These are phyloP conservation scores for Poecilia gillii DNA, from an alignment of 2,797 vertebrate genomes.

Conservation along the genomic window DNA sequence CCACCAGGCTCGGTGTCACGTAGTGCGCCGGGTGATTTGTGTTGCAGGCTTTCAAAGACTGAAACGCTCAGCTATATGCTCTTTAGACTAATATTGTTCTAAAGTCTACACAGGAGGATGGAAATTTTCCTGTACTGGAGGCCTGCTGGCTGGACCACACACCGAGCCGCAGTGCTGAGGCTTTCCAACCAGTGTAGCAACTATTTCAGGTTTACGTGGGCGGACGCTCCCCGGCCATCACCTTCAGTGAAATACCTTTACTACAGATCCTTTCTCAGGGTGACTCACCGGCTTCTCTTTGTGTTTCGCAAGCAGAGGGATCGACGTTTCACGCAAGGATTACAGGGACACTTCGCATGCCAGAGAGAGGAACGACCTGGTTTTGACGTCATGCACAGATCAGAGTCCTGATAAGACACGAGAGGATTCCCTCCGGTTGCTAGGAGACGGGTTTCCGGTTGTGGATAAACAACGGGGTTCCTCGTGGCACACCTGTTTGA, in stretches of 20 bases:
- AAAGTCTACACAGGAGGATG: conserved; percentile 62
- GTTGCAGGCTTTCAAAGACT: conserved; percentile 39
- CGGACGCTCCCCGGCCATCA: conserved; percentile 49
- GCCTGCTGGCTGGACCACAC: conserved; percentile 67
- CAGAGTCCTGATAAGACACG: conserved; percentile 48
- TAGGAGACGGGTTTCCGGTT: conserved; percentile 70
- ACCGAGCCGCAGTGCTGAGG: conserved; percentile 43
- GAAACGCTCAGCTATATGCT: conserved; percentile 68
- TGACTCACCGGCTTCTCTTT: conserved; percentile 64
- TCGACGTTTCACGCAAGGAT: conserved; percentile 38
- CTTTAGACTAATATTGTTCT: conserved; percentile 77
- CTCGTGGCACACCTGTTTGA: conserved; percentile 72
- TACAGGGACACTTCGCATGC: conserved; percentile 49
- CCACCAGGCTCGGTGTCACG: conserved; percentile 39
- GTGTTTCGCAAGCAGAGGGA: conserved; percentile 55
- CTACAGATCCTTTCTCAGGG: conserved; percentile 43
- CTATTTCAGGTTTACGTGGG: conserved; percentile 61
- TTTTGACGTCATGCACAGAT: conserved; percentile 72
- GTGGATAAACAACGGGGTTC: conserved; percentile 68
- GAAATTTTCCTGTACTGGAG: conserved; percentile 62
- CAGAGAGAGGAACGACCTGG: conserved; percentile 52
- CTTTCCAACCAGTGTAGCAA: conserved; percentile 46
- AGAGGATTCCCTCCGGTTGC: conserved; percentile 80
- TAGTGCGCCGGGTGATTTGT: conserved; percentile 36
- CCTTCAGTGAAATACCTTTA: conserved; percentile 55